Evolutionary conservation across 2,888 invertebrate genomes (phyloP).

Genomic region (Lycaena phlaeas): DNA sequence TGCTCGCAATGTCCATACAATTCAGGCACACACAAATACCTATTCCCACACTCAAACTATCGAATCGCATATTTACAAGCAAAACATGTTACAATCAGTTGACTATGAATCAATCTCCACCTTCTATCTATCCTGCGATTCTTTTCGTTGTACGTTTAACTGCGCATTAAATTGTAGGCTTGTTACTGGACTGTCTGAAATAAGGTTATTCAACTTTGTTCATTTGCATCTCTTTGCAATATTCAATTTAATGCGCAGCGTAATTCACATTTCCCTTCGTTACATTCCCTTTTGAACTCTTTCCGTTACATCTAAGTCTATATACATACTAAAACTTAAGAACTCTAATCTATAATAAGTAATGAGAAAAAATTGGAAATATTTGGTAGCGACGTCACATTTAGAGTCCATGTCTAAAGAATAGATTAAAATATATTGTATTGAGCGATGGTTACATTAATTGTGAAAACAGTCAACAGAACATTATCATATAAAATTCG

Average conservation of each 20-base stretch:
- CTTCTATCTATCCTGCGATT: conserved; percentile 6
- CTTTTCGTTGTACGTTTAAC: neutral
- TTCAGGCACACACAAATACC: conserved; percentile 43
- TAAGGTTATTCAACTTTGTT: neutral
- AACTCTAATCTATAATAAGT: conserved; percentile 23
- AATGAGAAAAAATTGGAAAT: conserved; percentile 28
- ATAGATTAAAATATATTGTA: neutral
- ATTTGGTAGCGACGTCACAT: conserved; percentile 33
- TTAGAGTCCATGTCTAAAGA: conserved; percentile 1
- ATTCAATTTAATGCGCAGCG: conserved; percentile 1
- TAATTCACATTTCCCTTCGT: neutral
- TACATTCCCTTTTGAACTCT: conserved; percentile 7
- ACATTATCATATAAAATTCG: conserved; percentile 3
- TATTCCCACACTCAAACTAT: conserved; percentile 33
- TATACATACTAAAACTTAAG: conserved; percentile 30
- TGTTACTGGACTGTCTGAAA: neutral
- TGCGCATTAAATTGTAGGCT: neutral
- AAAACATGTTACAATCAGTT: conserved; percentile 13
- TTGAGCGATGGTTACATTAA: conserved; percentile 1
- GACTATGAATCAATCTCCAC: neutral
- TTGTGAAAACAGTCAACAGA: conserved; percentile 5
- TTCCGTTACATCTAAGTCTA: conserved; percentile 16
- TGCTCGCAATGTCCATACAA: conserved; percentile 42
- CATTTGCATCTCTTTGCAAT: neutral
- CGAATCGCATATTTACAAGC: conserved; percentile 44